These are phyloP conservation scores for Venustoraphidia nigricollis DNA, from an alignment of 2,888 invertebrate genomes.

Conservation along the genomic window DNA sequence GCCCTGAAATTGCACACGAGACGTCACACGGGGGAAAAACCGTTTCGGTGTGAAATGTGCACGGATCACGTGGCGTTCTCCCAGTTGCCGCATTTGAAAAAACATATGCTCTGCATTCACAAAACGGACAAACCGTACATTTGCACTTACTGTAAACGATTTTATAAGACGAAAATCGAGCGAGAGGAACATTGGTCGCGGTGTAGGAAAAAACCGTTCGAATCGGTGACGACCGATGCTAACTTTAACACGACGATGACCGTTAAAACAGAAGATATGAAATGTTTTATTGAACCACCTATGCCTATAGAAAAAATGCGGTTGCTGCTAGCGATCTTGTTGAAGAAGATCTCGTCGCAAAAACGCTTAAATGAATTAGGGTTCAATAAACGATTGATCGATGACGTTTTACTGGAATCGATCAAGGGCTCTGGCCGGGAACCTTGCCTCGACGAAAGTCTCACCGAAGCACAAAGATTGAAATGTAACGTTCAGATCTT, in stretches of 20 bases:
- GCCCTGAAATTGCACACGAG: constrained; percentile 71
- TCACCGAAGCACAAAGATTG: constrained; percentile 46
- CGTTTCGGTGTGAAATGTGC: constrained; percentile 57
- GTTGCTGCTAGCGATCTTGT: constrained; percentile 59
- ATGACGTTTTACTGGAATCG: constrained; percentile 65
- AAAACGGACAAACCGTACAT: constrained; percentile 63
- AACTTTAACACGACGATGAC: constrained; percentile 10
- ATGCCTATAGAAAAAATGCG: constrained; percentile 63
- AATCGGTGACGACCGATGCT: constrained; percentile 16
- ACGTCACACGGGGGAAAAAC: constrained; percentile 74
- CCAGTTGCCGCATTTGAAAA: constrained; percentile 74
- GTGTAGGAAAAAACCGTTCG: constrained; percentile 25
- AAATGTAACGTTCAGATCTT: constrained; percentile 62
- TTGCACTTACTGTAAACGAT: constrained; percentile 54
- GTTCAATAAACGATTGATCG: constrained; percentile 56
- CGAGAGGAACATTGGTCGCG: constrained; percentile 46
- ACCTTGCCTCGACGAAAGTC: constrained; percentile 40
- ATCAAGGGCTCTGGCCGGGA: constrained; percentile 56
- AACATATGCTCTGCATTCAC: constrained; percentile 76
- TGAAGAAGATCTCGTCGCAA: constrained; percentile 71
- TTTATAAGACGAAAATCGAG: constrained; percentile 61
- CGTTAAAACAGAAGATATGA: constrained; percentile 11
- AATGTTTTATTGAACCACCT: constrained; percentile 23
- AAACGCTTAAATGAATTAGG: constrained; percentile 64
- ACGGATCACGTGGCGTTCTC: constrained; percentile 52